Percentiles rank a stretch among this genome's conserved stretches.
phyloP scores from a whole-genome alignment of 2,113 vertebrate genomes.

The Cyanoramphus novaezelandiae region DNA sequence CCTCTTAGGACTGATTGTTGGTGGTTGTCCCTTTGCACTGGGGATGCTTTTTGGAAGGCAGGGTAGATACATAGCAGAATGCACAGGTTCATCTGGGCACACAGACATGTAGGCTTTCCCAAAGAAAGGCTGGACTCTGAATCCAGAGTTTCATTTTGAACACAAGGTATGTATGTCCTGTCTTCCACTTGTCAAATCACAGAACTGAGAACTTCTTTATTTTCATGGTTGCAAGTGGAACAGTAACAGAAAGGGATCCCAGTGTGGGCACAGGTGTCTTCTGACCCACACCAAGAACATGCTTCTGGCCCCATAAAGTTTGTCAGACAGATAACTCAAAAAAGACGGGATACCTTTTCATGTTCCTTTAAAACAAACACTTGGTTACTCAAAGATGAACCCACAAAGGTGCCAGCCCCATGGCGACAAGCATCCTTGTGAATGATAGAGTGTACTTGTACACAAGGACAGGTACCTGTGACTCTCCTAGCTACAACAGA shows the following conservation, averaged over 20 bases:
- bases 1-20: background rate
- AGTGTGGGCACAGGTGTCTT: background rate
- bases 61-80: background rate
- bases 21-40: background rate
- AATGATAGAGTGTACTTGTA: background rate
- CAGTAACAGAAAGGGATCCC: background rate
- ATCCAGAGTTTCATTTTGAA: background rate
- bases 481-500: background rate
- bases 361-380: background rate
- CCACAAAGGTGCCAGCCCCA: background rate
- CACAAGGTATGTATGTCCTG: background rate
- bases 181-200: background rate
- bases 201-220: background rate
- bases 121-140: background rate
- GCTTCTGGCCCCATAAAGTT: accelerated
- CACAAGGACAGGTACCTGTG: background rate
- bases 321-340: accelerated
- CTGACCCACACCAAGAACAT: background rate
- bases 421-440: background rate
- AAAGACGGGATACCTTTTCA: accelerated
- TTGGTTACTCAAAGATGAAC: background rate
- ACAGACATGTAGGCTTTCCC: background rate
- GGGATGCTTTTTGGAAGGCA: background rate
- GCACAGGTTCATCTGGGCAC: accelerated
- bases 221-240: background rate